These are phyloP conservation scores for Drosophila leonis DNA, from an alignment of 2,888 invertebrate species.

Conservation along the genomic window DNA sequence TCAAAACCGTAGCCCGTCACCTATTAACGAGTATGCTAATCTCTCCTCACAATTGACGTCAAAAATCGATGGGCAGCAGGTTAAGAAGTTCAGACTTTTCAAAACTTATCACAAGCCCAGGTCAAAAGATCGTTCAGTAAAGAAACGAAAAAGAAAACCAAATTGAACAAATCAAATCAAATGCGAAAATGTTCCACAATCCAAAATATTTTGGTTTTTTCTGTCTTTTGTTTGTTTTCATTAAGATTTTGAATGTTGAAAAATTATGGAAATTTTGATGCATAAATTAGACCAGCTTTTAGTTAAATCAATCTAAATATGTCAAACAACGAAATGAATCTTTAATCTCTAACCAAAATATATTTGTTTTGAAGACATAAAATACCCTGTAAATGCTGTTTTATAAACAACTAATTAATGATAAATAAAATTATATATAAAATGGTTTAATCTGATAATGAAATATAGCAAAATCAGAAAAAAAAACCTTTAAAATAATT, in stretches of 20 bases:
- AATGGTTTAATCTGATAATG: no score
- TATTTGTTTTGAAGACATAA: neutral
- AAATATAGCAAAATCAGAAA: no score
- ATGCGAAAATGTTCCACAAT: slow-evolving; percentile 3
- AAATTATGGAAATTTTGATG: slow-evolving; percentile 39
- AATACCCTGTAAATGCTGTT: slow-evolving; percentile 2
- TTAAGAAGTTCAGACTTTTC: slow-evolving; percentile 17
- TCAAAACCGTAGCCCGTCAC: slow-evolving; percentile 38
- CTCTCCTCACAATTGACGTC: slow-evolving; percentile 31
- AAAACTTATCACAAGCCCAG: slow-evolving; percentile 17
- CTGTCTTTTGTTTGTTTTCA: slow-evolving; percentile 52
- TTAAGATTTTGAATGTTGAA: slow-evolving; percentile 25
- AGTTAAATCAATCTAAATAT: slow-evolving; percentile 41
- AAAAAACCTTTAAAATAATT: no score
- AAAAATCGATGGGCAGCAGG: slow-evolving; percentile 12
- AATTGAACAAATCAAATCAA: neutral
- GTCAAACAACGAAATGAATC: slow-evolving; percentile 32
- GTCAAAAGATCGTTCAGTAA: slow-evolving; percentile 32
- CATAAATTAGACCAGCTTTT: slow-evolving; percentile 15
- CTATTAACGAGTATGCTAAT: slow-evolving; percentile 46
- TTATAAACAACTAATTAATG: no score
- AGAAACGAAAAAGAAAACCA: neutral
- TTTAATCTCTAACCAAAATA: neutral
- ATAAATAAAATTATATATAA: no score
- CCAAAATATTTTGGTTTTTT: neutral